Evolutionary conservation across 2,113 vertebrate genomes (phyloP), one percentile per base, ranked within the genome.

Genomic region (Rhineura floridana): DNA sequence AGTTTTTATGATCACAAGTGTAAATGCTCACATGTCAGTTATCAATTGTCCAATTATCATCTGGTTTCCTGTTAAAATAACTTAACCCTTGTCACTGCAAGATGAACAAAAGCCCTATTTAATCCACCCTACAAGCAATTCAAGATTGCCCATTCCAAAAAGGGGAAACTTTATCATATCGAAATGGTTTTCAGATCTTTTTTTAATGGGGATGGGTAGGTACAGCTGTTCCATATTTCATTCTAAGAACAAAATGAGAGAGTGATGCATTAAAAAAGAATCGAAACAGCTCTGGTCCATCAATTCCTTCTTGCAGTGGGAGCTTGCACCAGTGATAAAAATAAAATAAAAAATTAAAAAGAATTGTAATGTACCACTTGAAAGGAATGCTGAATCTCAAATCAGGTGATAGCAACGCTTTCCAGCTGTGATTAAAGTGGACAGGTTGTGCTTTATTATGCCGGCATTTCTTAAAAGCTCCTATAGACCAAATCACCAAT

Each of bases 41-140:
- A 94, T 94, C 94, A 93, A 93, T 95, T 95, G 95, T 93, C 92
- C 93, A 94, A 94, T 93, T 95, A 93, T 86, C 93, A 89, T 92
- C 13, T 86, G 70, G 81, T 91, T 95, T 92, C 89, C 55, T 0
- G 1, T 92, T 89, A 93, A 92, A 90, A 89, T 92, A 95, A 94
- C 94, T 95, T 95, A 94, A 93, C 92, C 30, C 89, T 94, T 78
- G 1, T 90, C 89, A 93, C 85, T 70, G 79, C 81, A 92, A 91
- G 76, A 83, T 93, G 90, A 92, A 93, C 92, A 77, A 94, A 93
- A 93, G 90, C 87, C 28, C 94, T 93, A 89, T 88, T 95, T 95
- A 95, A 94, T 93, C 91, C 36, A 0, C 81, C 90, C 90, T 95
- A 89, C 87, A 93, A 92, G 93, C 91, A 93, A 93, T 96, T 95